These are phyloP conservation scores for Macrosteles quadrilineatus DNA, from an alignment of 1,140 invertebrate species.

Conservation along the genomic window DNA sequence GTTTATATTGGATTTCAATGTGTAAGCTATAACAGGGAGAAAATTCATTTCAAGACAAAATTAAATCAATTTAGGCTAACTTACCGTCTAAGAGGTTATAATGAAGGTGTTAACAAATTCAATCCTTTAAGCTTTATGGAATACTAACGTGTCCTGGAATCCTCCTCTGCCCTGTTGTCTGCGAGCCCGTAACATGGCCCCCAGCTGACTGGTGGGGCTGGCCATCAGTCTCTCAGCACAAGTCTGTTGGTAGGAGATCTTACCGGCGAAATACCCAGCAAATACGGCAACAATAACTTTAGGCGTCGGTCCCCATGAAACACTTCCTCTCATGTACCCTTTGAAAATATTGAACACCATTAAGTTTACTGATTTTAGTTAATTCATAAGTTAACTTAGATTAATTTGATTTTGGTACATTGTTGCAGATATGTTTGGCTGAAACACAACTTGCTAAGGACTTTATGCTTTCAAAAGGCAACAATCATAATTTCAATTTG, in stretches of 20 bases:
- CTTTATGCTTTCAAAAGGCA: neutral
- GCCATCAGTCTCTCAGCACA: conserved; percentile 76
- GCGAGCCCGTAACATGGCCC: conserved; percentile 59
- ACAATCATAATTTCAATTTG: neutral
- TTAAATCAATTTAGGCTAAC: no score
- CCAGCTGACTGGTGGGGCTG: conserved; percentile 62
- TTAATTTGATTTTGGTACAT: conserved; percentile 20
- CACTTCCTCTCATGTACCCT: conserved; percentile 58
- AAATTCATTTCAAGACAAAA: no score
- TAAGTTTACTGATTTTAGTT: conserved; percentile 1
- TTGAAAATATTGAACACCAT: conserved; percentile 31
- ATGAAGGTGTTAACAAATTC: no score
- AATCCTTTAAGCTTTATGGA: no score
- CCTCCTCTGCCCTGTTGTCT: conserved; percentile 36
- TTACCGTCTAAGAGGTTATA: no score
- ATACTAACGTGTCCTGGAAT: conserved; percentile 24
- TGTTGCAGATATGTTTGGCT: neutral
- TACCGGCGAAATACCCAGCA: conserved; percentile 73
- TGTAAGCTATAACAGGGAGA: no score
- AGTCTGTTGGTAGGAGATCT: conserved; percentile 70
- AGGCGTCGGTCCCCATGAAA: conserved; percentile 63
- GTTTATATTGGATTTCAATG: no score
- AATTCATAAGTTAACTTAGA: conserved; percentile 25
- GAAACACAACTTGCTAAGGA: neutral
- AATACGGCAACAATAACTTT: conserved; percentile 64